Evolutionary conservation across 2,797 vertebrate species (phyloP).

Genomic region (Oreonectes daqikongensis): DNA sequence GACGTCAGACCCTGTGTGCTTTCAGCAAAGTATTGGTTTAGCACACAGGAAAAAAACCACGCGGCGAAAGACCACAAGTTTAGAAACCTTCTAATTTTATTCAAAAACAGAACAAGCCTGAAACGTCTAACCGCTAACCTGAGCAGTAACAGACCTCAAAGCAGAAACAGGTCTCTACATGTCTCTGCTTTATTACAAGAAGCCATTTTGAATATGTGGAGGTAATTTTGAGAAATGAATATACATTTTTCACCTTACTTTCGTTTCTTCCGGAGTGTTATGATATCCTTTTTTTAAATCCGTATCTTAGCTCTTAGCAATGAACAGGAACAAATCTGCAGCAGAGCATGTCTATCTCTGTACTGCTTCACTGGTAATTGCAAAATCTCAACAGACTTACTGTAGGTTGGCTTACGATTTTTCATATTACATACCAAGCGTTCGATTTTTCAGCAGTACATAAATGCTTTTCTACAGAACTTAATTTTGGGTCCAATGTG

Average conservation of each 20-base stretch:
- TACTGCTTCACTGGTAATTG: slow-evolving; percentile 22
- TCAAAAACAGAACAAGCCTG: slow-evolving; percentile 10
- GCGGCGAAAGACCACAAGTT: slow-evolving; percentile 9
- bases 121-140: not conserved
- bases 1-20: slow-evolving; percentile 17
- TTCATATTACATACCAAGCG: not conserved
- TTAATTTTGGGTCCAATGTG: too few relatives aligned
- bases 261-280: not conserved
- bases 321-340: not conserved
- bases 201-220: slow-evolving; percentile 15
- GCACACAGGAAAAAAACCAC: slow-evolving; percentile 22
- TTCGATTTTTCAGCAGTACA: not conserved
- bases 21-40: not conserved
- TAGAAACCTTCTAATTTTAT: not conserved
- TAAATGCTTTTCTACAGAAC: too few relatives aligned
- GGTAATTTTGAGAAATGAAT: not conserved
- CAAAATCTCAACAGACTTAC: not conserved
- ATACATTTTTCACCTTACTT: not conserved
- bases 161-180: slow-evolving; percentile 19
- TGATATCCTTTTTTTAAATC: not conserved
- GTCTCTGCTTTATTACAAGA: not conserved
- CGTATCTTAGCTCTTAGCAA: slow-evolving; percentile 25
- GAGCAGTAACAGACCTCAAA: slow-evolving; percentile 11
- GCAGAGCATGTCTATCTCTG: slow-evolving; percentile 24
- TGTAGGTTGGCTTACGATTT: not conserved